phyloP scores from a whole-genome alignment of 2,797 vertebrate genomes.

The Ara ararauna region DNA sequence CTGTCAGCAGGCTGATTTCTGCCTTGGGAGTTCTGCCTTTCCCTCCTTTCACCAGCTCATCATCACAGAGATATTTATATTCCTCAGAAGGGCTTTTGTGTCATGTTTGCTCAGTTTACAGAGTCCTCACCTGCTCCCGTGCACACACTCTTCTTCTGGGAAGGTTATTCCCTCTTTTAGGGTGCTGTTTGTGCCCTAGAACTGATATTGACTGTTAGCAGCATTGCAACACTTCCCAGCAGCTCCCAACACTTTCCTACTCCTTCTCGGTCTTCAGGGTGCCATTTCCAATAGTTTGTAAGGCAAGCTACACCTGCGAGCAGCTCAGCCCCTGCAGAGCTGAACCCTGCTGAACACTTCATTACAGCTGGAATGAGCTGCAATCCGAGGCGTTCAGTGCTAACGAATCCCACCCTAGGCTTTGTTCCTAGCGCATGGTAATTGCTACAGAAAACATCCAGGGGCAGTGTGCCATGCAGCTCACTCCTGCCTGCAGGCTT shows the following conservation, averaged over 20 bases:
- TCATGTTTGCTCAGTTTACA: slow-evolving; percentile 23
- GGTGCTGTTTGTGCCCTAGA: background rate
- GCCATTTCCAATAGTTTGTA: background rate
- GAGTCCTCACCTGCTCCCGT: background rate
- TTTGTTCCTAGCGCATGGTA: background rate
- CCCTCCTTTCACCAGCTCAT: slow-evolving; percentile 45
- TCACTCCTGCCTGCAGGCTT: background rate
- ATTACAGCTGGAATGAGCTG: background rate
- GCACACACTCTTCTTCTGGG: background rate
- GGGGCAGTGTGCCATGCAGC: background rate
- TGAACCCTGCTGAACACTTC: background rate
- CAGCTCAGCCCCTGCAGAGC: background rate
- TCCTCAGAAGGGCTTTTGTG: slow-evolving; percentile 35
- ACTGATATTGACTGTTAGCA: background rate
- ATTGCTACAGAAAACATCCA: background rate
- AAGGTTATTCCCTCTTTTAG: background rate
- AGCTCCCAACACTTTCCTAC: background rate
- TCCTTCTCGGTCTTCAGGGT: background rate
- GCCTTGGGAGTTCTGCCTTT: slow-evolving; percentile 35
- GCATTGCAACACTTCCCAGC: background rate
- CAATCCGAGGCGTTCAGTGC: too few relatives aligned
- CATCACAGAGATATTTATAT: background rate
- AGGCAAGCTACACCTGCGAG: background rate
- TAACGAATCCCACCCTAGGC: background rate
- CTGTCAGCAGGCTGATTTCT: background rate